phyloP scores from a whole-genome alignment of 2,797 vertebrate genomes.

The Macropodus opercularis region DNA sequence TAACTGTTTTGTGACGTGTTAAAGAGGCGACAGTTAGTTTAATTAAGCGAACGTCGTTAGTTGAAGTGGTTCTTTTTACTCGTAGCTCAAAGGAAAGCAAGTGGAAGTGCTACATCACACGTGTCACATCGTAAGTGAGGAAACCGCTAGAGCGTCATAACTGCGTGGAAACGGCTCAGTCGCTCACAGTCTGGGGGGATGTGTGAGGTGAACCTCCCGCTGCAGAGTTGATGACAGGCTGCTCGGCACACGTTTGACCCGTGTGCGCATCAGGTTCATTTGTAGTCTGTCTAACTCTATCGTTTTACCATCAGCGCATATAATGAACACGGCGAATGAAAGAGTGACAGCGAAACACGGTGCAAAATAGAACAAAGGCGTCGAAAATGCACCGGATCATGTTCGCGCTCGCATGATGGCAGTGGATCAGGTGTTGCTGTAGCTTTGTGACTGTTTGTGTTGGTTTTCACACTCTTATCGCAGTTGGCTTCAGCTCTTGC shows the following conservation, averaged over 20 bases:
- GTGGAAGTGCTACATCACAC: not conserved
- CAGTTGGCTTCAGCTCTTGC: not conserved
- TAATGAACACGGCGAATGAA: too few relatives aligned
- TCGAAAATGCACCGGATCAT: too few relatives aligned
- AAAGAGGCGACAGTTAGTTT: not conserved
- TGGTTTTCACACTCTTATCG: not conserved
- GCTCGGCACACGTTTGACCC: not conserved
- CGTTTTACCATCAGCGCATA: not conserved
- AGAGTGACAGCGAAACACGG: too few relatives aligned
- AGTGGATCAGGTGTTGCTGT: too few relatives aligned
- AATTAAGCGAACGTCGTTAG: not conserved
- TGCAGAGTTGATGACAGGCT: constrained; percentile 4
- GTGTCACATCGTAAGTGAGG: not conserved
- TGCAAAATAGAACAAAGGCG: too few relatives aligned
- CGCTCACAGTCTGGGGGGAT: not conserved
- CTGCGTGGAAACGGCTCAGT: not conserved
- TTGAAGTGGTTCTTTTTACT: not conserved
- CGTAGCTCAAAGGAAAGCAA: not conserved
- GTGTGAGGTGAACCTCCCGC: not conserved
- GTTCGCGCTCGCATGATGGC: too few relatives aligned
- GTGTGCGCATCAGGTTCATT: too few relatives aligned
- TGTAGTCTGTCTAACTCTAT: too few relatives aligned
- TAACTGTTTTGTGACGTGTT: not conserved
- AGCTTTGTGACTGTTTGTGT: not conserved
- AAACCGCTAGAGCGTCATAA: not conserved